phyloP scores from a whole-genome alignment of 2,888 invertebrate genomes.

The Amblyjoppa proteus region DNA sequence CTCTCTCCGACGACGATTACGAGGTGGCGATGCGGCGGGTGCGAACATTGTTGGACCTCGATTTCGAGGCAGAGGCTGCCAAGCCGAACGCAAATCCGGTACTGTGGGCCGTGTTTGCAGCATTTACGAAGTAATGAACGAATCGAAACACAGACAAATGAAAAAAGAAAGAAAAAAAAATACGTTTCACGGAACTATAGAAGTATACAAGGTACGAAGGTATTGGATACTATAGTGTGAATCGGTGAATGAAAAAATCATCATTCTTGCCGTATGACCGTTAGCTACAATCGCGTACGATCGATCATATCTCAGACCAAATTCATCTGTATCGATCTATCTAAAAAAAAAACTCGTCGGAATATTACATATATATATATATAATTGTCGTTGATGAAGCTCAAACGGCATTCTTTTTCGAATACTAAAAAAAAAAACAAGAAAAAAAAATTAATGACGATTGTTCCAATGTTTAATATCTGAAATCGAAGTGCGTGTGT shows the following conservation, averaged over 20 bases:
- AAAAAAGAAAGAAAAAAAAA: constrained; percentile 23
- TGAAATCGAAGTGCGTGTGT: constrained; percentile 43
- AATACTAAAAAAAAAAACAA: constrained; percentile 23
- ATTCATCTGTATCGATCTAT: constrained; percentile 44
- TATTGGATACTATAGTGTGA: constrained; percentile 70
- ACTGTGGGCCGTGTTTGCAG: constrained; percentile 99
- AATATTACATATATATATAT: constrained; percentile 2
- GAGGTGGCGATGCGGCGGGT: constrained; percentile 99
- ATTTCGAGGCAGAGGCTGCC: constrained; percentile 97
- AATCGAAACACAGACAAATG: constrained; percentile 36
- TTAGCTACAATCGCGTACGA: constrained; percentile 33
- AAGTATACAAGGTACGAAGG: constrained; percentile 68
- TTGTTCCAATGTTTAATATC: constrained; percentile 41
- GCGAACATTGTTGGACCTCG: constrained; percentile 97
- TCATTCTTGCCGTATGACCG: constrained; percentile 20
- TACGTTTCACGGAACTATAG: constrained; percentile 27
- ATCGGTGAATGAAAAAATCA: constrained; percentile 44
- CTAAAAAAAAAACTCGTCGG: constrained; percentile 9
- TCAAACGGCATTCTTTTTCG: constrained; percentile 27
- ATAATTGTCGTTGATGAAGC: constrained; percentile 7
- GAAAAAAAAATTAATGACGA: constrained; percentile 28
- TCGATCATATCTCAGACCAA: constrained; percentile 44
- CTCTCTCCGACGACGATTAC: constrained; percentile 98
- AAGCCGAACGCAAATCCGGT: constrained; percentile 96
- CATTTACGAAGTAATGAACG: constrained; percentile 96